Evolutionary conservation across 2,888 invertebrate genomes (phyloP), one percentile per base, ranked within the genome.

Genomic region (Drosophila anomalata): DNA sequence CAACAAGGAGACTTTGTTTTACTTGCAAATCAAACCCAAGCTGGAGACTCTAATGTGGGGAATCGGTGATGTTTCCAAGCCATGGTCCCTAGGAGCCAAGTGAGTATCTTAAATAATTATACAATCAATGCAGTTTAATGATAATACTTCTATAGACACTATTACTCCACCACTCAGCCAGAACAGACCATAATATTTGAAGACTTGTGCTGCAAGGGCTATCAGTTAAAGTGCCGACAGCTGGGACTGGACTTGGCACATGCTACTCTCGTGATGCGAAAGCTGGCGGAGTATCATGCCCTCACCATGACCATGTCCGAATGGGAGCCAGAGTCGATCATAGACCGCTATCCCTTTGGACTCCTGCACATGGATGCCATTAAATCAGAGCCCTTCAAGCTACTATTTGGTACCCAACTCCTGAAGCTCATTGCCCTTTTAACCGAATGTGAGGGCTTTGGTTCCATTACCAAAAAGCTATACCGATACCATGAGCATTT

Each of bases 271-370:
- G 93, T 93, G 1, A 83, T 94, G 57, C 89, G 90, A 47, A 93
- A 93, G 80, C 74, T 94, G 71, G 94, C 93, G 0, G 90, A 91
- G 66, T 93, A 93, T 77, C 94, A 94, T 79, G 94, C 93, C 0
- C 89, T 92, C 5, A 93, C 94, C 0, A 92, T 94, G 63, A 91
- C 92, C 22, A 86, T 93, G 75, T 92, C 91, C 44, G 92, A 93
- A 71, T 57, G 87, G 61, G 88, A 90, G 11, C 79, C 85, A 0
- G 58, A 81, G 14, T 70, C 75, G 3, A 75, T 89, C 0, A 75
- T 88, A 3, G 76, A 89, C 55, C 88, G 82, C 12, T 90, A 88
- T 76, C 77, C 87, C 1, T 89, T 86, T 51, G 90, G 90, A 1
- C 58, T 90, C 42, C 73, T 90, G 7, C 90, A 91, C 60, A 83